Evolutionary conservation across 2,113 vertebrate species (phyloP).

Genomic region (Rafetus swinhoei): DNA sequence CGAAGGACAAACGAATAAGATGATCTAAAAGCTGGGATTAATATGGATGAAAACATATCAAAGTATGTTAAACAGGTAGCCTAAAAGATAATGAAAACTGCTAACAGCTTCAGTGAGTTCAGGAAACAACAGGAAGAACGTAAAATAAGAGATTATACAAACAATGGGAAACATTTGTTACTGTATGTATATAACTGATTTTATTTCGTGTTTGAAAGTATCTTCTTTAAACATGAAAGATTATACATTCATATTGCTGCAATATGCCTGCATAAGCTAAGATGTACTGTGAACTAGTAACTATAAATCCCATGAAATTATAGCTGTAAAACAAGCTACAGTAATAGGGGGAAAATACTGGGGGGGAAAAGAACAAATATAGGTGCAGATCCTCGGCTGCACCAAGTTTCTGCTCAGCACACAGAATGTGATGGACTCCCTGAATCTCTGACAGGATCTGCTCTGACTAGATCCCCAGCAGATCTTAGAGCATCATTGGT

Average conservation of each 20-base stretch:
- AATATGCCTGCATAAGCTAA: background rate
- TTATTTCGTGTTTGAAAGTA: background rate
- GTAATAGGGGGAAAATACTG: background rate
- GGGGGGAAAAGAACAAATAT: background rate
- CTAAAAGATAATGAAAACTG: background rate
- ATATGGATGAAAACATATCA: background rate
- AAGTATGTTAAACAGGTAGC: background rate
- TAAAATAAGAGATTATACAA: background rate
- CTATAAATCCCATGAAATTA: background rate
- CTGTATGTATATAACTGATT: background rate
- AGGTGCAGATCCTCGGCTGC: background rate
- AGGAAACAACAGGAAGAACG: background rate
- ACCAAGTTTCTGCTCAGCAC: background rate
- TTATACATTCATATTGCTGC: background rate
- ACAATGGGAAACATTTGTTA: background rate
- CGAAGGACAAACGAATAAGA: background rate
- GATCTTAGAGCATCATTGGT: background rate
- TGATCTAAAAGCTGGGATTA: background rate
- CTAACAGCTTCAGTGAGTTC: background rate
- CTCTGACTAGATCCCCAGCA: background rate
- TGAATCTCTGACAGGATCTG: too few species aligned
- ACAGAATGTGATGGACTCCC: too few species aligned
- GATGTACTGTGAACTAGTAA: background rate
- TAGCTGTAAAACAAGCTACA: background rate
- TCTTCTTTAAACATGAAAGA: background rate